These are phyloP conservation scores for Resseliella maxima DNA, from an alignment of 2,888 invertebrate species.

Conservation along the genomic window DNA sequence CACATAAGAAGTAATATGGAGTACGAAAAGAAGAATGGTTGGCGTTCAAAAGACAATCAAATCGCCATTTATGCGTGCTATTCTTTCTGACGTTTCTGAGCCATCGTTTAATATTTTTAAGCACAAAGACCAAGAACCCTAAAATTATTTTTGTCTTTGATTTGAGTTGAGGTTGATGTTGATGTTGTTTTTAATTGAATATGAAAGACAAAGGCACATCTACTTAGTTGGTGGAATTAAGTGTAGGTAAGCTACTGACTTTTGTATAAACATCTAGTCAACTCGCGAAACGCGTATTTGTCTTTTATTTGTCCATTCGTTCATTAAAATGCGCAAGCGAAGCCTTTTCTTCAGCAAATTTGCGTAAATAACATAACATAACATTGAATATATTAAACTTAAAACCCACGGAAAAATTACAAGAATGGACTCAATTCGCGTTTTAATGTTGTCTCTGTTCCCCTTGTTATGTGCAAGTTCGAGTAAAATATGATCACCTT, in stretches of 20 bases:
- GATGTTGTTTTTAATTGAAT: slow-evolving; percentile 19
- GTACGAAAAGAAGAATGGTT: neutral
- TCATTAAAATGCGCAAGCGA: neutral
- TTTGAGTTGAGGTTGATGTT: neutral
- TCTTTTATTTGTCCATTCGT: neutral
- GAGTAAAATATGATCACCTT: slow-evolving; percentile 27
- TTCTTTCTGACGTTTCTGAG: neutral
- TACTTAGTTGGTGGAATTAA: neutral
- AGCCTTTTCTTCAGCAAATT: neutral
- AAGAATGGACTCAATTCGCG: slow-evolving; percentile 23
- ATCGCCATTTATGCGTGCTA: slow-evolving; percentile 11
- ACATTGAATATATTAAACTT: slow-evolving; percentile 2
- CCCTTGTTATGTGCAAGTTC: neutral
- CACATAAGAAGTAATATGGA: neutral
- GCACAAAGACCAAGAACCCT: neutral
- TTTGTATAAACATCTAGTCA: slow-evolving; percentile 15
- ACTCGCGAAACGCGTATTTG: neutral
- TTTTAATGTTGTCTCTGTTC: neutral
- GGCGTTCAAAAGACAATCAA: neutral
- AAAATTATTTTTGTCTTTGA: neutral
- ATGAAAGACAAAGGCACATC: slow-evolving; percentile 11
- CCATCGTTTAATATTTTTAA: slow-evolving; percentile 9
- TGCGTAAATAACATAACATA: slow-evolving; percentile 38
- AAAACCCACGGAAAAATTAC: slow-evolving; percentile 48
- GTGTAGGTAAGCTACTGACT: slow-evolving; percentile 34